Conservation (phyloP, 2,888 invertebrate genomes). For the Danaus chrysippus region DNA sequence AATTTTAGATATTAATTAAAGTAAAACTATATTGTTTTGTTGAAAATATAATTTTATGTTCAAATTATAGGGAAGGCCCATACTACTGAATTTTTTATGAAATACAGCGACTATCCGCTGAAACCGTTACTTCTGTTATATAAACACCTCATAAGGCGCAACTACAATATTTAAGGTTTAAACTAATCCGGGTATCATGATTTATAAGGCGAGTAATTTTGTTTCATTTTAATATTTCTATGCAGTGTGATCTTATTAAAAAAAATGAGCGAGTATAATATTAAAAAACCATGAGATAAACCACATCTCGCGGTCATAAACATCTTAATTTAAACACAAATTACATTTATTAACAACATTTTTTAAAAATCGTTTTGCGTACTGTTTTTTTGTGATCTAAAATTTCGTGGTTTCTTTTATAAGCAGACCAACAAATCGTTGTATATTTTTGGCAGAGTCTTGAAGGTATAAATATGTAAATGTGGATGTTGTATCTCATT, state of each 20-base stretch:
- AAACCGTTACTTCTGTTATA: neutral
- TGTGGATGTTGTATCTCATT: slow-evolving; percentile 65
- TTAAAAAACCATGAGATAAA: slow-evolving; percentile 7
- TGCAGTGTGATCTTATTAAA: slow-evolving; percentile 21
- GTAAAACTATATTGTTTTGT: no score
- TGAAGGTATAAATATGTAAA: slow-evolving; percentile 27
- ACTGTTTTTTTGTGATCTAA: neutral
- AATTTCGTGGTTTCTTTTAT: neutral
- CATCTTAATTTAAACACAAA: neutral
- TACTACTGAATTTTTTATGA: neutral
- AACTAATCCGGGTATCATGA: neutral
- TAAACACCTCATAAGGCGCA: slow-evolving; percentile 1
- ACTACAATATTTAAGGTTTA: slow-evolving; percentile 30
- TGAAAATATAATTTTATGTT: no score
- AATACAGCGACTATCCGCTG: neutral
- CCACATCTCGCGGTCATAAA: slow-evolving; percentile 4
- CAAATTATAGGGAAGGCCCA: no score
- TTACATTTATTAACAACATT: neutral
- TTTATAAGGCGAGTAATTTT: slow-evolving; percentile 4
- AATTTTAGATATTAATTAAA: no score
- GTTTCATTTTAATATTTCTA: slow-evolving; percentile 14
- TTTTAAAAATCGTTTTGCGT: neutral
- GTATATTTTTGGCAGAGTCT: slow-evolving; percentile 8
- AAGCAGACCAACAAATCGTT: slow-evolving; percentile 8
- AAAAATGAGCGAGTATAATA: slow-evolving; percentile 17